Base-by-base conservation (phyloP, 2,797 vertebrate genomes). In the Hippoglossus hippoglossus region DNA sequence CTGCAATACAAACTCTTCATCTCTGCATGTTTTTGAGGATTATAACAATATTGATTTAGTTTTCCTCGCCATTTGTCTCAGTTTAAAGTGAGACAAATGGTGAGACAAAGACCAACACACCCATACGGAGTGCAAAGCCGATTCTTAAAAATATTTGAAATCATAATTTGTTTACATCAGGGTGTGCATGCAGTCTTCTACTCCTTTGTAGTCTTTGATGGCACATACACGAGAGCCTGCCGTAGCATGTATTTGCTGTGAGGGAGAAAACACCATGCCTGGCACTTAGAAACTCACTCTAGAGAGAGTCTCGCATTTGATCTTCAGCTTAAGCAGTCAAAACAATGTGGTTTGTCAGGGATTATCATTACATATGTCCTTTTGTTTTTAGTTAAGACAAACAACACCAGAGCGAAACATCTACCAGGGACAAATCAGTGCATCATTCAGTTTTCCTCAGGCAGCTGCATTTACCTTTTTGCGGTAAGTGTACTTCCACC, bases 261-360 rank as follows among this genome's bases (percentile, higher is more conserved):
- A 63, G 70, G 58, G 44, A 64, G 22, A 66, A 65, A 62, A 75
- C 47, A 61, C 22, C 0, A 49, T 62, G 47, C 4, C 13, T 57
- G 31, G 59, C 44, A 19, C 44, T n/a, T 21, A 56, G 13, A 64
- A 73, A 76, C 39, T 65, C 63, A 26, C 54, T 55, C 65, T 50
- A 71, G 50, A 18, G 25, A 65, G 25, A 65, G 34, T 62, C 25
- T 60, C 50, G 53, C 1, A 1, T 71, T 77, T 76, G 52, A 34
- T 57, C 6, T 44, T 15, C 24, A 39, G 22, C 31, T 54, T 8
- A 31, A 57, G 22, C 44, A 26, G 12, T 26, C 34, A 64, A 64
- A 63, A 70, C 57, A 71, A 25, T 46, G 6, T 2, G 12, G n/a
- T 63, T 41, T 59, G 16, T 63, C 51, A 22, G 24, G 3, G 3